A percentile compares a stretch with the other conserved stretches of the same genome.
Evolutionary conservation across 2,888 invertebrate genomes (phyloP).

Genomic region (Pterobdella sp.): DNA sequence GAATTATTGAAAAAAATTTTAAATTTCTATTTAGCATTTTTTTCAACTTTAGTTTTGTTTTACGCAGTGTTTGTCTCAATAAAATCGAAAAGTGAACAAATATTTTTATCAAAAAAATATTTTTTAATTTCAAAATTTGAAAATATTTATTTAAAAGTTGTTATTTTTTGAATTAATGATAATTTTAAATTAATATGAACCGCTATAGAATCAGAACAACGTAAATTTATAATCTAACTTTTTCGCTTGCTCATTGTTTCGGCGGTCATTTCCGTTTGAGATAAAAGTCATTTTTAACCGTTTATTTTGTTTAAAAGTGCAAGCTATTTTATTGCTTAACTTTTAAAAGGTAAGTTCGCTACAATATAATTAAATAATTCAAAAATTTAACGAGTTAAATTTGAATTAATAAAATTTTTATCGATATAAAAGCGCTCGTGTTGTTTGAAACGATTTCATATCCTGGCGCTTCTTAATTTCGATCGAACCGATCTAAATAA

Average conservation of each 20-base stretch:
- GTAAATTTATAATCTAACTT: slow-evolving; percentile 24
- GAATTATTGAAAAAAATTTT: too few species aligned
- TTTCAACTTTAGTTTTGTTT: too few species aligned
- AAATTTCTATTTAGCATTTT: too few species aligned
- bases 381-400: neutral
- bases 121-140: too few species aligned
- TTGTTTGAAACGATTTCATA: neutral
- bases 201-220: slow-evolving; percentile 5
- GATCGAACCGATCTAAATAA: neutral
- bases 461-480: neutral
- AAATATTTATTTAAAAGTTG: too few species aligned
- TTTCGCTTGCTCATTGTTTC: slow-evolving; percentile 21
- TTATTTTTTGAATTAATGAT: neutral
- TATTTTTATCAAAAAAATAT: too few species aligned
- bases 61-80: too few species aligned
- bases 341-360: slow-evolving; percentile 2
- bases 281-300: slow-evolving; percentile 10
- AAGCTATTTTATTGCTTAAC: slow-evolving; percentile 9
- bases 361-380: neutral
- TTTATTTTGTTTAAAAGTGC: slow-evolving; percentile 12
- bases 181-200: neutral
- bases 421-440: slow-evolving; percentile 9
- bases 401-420: neutral
- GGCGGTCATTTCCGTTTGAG: slow-evolving; percentile 26
- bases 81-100: too few species aligned